These are phyloP conservation scores for Alloplasta piceator DNA, from an alignment of 2,888 invertebrate genomes.

Conservation along the genomic window DNA sequence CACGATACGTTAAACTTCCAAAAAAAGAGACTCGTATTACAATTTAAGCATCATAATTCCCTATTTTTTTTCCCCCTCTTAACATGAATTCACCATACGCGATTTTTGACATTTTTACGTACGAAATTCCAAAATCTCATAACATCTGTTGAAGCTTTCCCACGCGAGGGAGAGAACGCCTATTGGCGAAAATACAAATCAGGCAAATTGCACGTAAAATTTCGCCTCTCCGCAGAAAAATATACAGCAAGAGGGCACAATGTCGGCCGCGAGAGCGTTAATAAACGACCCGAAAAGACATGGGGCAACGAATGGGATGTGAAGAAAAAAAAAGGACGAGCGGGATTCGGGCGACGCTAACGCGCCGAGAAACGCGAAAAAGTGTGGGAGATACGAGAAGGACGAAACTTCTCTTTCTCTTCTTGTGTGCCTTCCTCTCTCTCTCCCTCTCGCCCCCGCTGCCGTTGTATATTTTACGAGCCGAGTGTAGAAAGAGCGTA, in stretches of 20 bases:
- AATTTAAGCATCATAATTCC: no score
- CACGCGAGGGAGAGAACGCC: neutral
- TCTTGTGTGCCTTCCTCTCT: conserved; percentile 21
- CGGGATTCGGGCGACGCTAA: conserved; percentile 33
- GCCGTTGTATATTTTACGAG: conserved; percentile 59
- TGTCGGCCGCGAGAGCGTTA: conserved; percentile 73
- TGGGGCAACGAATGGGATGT: conserved; percentile 41
- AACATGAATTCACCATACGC: no score
- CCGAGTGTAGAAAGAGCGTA: conserved; percentile 55
- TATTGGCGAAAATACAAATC: conserved; percentile 70
- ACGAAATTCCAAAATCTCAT: neutral
- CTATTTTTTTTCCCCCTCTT: no score
- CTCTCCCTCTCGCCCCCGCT: conserved; percentile 16
- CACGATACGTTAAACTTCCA: no score
- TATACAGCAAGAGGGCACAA: neutral
- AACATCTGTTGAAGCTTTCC: neutral
- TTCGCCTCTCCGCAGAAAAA: conserved; percentile 63
- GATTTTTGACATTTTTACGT: neutral
- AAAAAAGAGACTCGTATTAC: no score
- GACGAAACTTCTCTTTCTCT: conserved; percentile 38
- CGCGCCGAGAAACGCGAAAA: conserved; percentile 51
- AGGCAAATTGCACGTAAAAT: conserved; percentile 77
- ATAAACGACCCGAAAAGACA: conserved; percentile 72
- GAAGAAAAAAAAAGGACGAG: conserved; percentile 35
- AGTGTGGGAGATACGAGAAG: conserved; percentile 42